phyloP scores from a whole-genome alignment of 2,797 vertebrate genomes.

The Balearica regulorum region DNA sequence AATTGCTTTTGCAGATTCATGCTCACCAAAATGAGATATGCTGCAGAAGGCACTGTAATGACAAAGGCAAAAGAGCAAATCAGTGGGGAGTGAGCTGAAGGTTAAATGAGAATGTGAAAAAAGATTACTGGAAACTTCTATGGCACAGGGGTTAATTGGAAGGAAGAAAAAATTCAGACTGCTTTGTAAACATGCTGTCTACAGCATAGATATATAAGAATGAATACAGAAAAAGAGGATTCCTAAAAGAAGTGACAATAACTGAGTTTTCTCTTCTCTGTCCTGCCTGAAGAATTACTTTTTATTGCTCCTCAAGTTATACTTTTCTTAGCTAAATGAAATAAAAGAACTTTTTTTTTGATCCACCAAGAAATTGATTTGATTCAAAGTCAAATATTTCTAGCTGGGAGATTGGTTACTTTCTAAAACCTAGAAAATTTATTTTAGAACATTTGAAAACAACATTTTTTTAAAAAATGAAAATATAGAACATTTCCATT shows the following conservation, averaged over 20 bases:
- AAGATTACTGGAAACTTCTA: background rate
- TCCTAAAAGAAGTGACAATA: background rate
- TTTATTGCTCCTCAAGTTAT: background rate
- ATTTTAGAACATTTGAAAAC: background rate
- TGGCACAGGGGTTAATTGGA: background rate
- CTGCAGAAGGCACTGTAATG: background rate
- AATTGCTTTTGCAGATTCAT: background rate
- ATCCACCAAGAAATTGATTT: background rate
- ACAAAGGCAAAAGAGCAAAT: background rate
- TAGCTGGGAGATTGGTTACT: background rate
- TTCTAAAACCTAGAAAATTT: background rate
- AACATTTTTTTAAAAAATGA: background rate
- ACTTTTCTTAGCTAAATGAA: background rate
- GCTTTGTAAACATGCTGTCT: background rate
- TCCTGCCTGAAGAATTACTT: background rate
- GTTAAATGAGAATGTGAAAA: background rate
- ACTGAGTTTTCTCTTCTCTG: background rate
- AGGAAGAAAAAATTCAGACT: background rate
- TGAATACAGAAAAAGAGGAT: background rate
- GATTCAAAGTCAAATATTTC: background rate
- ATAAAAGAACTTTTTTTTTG: background rate
- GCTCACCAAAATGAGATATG: background rate
- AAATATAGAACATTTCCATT: background rate
- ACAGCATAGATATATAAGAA: background rate
- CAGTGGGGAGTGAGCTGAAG: background rate